These are phyloP conservation scores for Lasioglossum morio DNA, from an alignment of 2,888 invertebrate species.

Conservation along the genomic window DNA sequence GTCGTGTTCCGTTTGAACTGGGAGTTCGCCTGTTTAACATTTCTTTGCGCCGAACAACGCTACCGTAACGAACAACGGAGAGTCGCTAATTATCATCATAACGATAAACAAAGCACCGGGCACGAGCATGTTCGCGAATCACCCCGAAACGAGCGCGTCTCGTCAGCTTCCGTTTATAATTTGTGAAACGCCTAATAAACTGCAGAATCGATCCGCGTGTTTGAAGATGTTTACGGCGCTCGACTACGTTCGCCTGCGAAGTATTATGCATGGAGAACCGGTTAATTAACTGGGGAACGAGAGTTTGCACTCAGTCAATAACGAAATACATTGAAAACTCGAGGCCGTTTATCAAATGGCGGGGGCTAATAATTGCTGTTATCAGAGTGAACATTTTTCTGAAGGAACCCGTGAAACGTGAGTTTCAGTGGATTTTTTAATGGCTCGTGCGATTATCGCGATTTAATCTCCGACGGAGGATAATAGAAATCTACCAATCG, in stretches of 20 bases:
- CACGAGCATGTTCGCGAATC: background rate
- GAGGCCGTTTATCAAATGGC: background rate
- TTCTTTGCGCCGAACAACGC: background rate
- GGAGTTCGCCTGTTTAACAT: background rate
- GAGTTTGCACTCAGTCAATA: background rate
- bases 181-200: conserved; percentile 33
- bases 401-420: background rate
- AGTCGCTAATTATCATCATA: background rate
- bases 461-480: background rate
- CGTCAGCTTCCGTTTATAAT: conserved; percentile 16
- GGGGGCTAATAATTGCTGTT: background rate
- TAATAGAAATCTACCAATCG: no score
- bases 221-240: conserved; percentile 14
- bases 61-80: background rate
- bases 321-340: background rate
- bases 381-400: background rate
- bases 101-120: background rate
- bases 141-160: background rate
- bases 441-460: background rate
- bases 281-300: conserved; percentile 31
- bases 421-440: background rate
- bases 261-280: background rate
- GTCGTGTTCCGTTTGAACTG: background rate
- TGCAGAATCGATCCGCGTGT: conserved; percentile 33
- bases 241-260: background rate